These are phyloP conservation scores for Tinea trinotella DNA, from an alignment of 2,888 invertebrate species.

Conservation along the genomic window DNA sequence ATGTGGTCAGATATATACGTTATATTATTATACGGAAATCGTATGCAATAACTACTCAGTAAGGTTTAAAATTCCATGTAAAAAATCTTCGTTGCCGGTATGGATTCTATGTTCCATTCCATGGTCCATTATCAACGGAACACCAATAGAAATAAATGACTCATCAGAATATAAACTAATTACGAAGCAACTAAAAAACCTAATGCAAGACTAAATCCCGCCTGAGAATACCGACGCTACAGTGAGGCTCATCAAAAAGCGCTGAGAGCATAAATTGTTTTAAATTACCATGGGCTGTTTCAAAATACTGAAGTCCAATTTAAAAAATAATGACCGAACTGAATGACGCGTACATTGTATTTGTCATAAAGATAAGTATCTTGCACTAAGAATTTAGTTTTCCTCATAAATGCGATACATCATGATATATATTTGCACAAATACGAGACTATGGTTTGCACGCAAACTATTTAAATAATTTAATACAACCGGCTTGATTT, in stretches of 20 bases:
- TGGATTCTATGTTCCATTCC: conserved; percentile 32
- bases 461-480: not conserved
- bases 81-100: not conserved
- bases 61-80: not conserved
- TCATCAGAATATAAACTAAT: conserved; percentile 70
- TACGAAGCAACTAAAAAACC: conserved; percentile 50
- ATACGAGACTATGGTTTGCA: not conserved
- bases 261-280: conserved; percentile 7
- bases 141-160: conserved; percentile 63
- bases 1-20: no score
- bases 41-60: no score
- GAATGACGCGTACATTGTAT: not conserved
- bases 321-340: not conserved
- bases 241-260: conserved; percentile 2
- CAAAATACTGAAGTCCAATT: not conserved
- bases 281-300: not conserved
- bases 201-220: conserved; percentile 49
- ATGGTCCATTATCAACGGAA: conserved; percentile 38
- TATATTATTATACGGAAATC: no score
- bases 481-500: not conserved
- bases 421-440: not conserved
- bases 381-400: no score
- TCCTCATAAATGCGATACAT: not conserved
- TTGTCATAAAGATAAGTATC: not conserved
- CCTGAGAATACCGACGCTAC: not conserved